Evolutionary conservation across 2,113 vertebrate genomes (phyloP), one percentile per base, ranked within the genome.

Genomic region (Planiliza haematocheilus): DNA sequence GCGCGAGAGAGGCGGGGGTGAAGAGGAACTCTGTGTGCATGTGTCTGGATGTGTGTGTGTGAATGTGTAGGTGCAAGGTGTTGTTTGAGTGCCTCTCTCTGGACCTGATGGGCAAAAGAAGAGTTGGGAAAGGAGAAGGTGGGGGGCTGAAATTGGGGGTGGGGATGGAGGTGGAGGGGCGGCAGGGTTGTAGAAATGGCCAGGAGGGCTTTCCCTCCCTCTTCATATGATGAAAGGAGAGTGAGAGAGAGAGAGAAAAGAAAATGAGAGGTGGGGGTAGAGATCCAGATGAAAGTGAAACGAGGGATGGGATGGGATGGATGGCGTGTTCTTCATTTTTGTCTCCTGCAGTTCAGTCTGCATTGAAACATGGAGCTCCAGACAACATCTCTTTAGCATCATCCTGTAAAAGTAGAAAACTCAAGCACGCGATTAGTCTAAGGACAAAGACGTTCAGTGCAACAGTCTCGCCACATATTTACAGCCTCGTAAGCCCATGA

Each of bases 191-290:
- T 74, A 77, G 70, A 88, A 88, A 90, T 89, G 83, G 89, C 89
- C 85, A 83, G 74, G 79, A 87, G 88, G 85, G 75, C 68, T 89
- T 86, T 82, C 75, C 80, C 83, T 77, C 68, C 61, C 69, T 78
- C 78, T 82, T 88, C 83, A 82, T 66, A 76, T 91, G 90, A 92
- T 91, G 86, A 92, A 92, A 91, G 89, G 74, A 83, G 58, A 63
- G 75, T 12, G 65, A 70, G 69, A 17, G 8, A 3, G 55, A 82
- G 74, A 62, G 63, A 82, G 72, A 82, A 83, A 70, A 82, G 65
- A 82, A 51, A 77, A 60, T 67, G 58, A 64, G 67, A 42, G 65
- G 82, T 60, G 75, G 83, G 79, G 77, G 79, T 64, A 58, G 79
- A 75, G 68, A 89, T 87, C 70, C 79, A 89, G 83, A 85, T 89